These are phyloP conservation scores for Luscinia luscinia DNA, from an alignment of 2,797 vertebrate species.

Conservation along the genomic window DNA sequence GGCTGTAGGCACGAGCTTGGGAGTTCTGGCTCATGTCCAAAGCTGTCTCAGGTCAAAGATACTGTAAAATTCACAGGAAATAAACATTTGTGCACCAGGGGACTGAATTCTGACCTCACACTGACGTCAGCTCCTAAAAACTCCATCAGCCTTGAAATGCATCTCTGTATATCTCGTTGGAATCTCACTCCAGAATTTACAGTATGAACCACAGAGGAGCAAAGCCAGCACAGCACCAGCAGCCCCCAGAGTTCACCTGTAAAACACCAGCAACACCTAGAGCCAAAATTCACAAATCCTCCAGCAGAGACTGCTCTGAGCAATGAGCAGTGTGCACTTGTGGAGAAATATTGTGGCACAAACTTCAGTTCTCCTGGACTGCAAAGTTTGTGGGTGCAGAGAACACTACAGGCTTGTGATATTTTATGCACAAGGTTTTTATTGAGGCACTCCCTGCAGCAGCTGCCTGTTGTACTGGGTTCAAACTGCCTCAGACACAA, in stretches of 20 bases:
- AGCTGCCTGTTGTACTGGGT: not conserved
- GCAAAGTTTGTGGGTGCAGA: not conserved
- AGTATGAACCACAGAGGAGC: not conserved
- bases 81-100: not conserved
- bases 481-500: not conserved
- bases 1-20: accelerated
- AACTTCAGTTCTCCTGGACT: not conserved
- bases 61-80: not conserved
- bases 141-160: not conserved
- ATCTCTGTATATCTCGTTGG: not conserved
- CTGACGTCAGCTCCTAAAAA: not conserved
- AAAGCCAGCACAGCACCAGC: not conserved
- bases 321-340: not conserved
- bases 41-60: not conserved
- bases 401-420: accelerated
- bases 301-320: not conserved
- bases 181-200: not conserved
- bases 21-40: not conserved
- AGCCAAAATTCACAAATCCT: not conserved
- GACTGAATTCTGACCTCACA: not conserved
- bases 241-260: not conserved
- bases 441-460: not conserved
- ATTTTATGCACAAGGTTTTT: not conserved
- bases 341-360: not conserved
- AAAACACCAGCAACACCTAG: not conserved